Conservation (phyloP, 2,888 invertebrate genomes). For the Philaethria dido region DNA sequence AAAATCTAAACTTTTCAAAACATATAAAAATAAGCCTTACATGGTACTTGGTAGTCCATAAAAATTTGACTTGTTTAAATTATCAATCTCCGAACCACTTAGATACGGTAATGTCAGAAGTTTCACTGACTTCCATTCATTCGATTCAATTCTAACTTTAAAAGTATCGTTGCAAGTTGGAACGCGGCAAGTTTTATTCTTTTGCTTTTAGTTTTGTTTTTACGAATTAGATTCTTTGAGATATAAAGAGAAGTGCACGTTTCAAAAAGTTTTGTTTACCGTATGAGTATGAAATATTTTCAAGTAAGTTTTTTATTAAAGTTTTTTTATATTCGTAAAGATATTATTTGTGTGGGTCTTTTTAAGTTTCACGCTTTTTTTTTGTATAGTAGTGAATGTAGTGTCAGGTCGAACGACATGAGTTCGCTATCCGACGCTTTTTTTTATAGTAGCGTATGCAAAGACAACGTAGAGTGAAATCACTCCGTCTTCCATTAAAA, state of each 20-base stretch:
- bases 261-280: conserved; percentile 10
- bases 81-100: conserved; percentile 34
- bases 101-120: conserved; percentile 37
- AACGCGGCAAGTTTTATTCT: conserved; percentile 32
- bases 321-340: too few relatives aligned
- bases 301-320: conserved; percentile 7
- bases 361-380: background rate
- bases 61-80: conserved; percentile 22
- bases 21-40: background rate
- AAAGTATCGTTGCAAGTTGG: conserved; percentile 31
- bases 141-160: conserved; percentile 41
- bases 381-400: too few relatives aligned
- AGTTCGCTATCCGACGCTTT: too few relatives aligned
- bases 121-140: conserved; percentile 40
- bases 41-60: conserved; percentile 16
- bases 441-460: too few relatives aligned
- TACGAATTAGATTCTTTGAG: conserved; percentile 26
- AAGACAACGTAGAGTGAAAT: too few relatives aligned
- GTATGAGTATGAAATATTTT: conserved; percentile 8
- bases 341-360: background rate
- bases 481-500: too few relatives aligned
- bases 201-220: conserved; percentile 31
- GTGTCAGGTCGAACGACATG: too few relatives aligned
- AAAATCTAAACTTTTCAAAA: too few relatives aligned
- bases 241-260: conserved; percentile 3